Conservation (phyloP, 1,140 invertebrate species). For the Yoshiicerus persimilis region DNA sequence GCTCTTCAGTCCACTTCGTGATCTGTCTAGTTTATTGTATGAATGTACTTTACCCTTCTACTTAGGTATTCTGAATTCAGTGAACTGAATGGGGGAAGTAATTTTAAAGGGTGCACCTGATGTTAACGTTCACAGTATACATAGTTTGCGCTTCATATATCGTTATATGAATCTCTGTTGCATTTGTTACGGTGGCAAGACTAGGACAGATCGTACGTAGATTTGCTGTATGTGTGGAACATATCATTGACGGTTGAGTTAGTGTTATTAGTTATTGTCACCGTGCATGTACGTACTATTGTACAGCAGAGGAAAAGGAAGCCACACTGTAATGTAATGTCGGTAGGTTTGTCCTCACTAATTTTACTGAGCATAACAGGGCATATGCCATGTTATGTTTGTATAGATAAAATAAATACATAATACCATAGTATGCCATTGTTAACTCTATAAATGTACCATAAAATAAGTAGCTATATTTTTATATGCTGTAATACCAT, state of each 20-base stretch:
- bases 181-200: background rate
- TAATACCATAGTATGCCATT: no score
- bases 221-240: background rate
- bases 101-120: constrained; percentile 11
- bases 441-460: no score
- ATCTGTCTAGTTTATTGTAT: background rate
- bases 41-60: background rate
- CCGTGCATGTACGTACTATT: background rate
- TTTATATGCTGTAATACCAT: no score
- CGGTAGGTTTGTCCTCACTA: background rate
- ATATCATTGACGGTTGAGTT: background rate
- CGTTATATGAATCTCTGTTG: background rate
- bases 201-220: background rate
- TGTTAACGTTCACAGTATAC: background rate
- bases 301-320: background rate
- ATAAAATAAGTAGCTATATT: no score
- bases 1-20: background rate
- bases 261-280: background rate
- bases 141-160: background rate
- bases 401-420: background rate
- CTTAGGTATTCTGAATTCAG: background rate
- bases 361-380: background rate
- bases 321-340: background rate
- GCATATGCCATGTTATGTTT: background rate
- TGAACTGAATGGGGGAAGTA: constrained; percentile 7